Conservation (phyloP, 2,797 vertebrate species). For the Galaxias olidus region DNA sequence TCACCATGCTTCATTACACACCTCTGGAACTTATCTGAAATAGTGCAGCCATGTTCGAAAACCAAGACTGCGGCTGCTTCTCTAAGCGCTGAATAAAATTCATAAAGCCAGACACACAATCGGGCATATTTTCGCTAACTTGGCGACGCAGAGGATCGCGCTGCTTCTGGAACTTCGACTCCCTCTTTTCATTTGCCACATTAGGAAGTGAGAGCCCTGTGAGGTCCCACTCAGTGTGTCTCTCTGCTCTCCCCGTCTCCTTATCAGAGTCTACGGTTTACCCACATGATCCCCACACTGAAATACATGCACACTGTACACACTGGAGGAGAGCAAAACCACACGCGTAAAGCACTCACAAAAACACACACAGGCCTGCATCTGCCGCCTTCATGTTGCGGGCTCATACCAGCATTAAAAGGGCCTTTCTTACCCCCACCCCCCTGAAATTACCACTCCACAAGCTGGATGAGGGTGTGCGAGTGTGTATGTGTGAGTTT, state of each 20-base stretch:
- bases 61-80: background rate
- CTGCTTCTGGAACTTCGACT: constrained; percentile 9
- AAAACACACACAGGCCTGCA: constrained; percentile 48
- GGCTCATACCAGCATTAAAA: constrained; percentile 75
- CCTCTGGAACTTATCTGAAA: too few relatives aligned
- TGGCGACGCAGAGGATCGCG: constrained; percentile 15
- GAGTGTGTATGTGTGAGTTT: constrained; percentile 14
- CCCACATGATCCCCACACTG: constrained; percentile 16
- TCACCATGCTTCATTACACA: too few relatives aligned
- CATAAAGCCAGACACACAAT: constrained; percentile 16
- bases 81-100: constrained; percentile 18
- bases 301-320: constrained; percentile 22
- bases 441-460: constrained; percentile 67
- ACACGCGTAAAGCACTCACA: constrained; percentile 4
- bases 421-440: constrained; percentile 72
- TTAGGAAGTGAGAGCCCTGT: constrained; percentile 33
- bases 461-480: constrained; percentile 50
- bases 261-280: constrained; percentile 21
- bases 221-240: constrained; percentile 12
- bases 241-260: constrained; percentile 13
- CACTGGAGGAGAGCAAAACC: constrained; percentile 12
- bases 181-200: constrained; percentile 36
- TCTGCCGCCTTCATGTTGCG: constrained; percentile 51
- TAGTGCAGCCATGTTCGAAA: too few relatives aligned
- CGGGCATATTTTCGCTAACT: constrained; percentile 20